These are phyloP conservation scores for Sapayoa aenigma DNA, from an alignment of 2,113 vertebrate genomes.

Conservation along the genomic window DNA sequence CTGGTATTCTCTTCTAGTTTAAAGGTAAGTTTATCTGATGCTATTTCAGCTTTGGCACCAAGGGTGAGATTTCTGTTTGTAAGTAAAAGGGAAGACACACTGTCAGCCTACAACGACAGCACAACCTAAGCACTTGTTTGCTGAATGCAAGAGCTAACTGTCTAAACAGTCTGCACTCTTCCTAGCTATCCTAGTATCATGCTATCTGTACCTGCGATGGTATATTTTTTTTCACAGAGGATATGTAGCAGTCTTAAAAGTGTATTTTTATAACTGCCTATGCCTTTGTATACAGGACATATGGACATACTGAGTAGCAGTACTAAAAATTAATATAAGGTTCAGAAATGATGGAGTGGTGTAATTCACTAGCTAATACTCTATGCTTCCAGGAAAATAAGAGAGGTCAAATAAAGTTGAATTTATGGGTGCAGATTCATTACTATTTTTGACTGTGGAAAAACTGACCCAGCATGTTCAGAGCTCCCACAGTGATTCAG, in stretches of 20 bases:
- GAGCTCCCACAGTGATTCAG: neutral
- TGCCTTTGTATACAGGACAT: neutral
- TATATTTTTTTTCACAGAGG: neutral
- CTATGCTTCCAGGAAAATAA: neutral
- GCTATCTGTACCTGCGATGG: neutral
- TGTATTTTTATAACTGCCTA: neutral
- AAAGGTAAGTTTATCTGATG: conserved; percentile 82
- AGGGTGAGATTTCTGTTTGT: conserved; percentile 82
- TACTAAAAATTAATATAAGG: neutral
- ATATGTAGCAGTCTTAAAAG: neutral
- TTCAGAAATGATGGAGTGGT: neutral
- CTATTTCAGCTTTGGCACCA: conserved; percentile 89
- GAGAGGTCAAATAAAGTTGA: neutral
- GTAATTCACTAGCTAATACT: neutral
- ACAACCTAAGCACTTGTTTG: neutral
- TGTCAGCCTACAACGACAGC: neutral
- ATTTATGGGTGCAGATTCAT: neutral
- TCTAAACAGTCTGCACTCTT: neutral
- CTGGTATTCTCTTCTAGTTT: conserved; percentile 66
- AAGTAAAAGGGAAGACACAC: conserved; percentile 6
- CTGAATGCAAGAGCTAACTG: neutral
- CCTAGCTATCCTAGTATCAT: neutral
- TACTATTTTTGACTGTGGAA: neutral
- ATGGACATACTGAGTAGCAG: neutral
- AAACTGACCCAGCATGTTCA: neutral